These are phyloP conservation scores for Coleophora flavipennella DNA, from an alignment of 2,888 invertebrate genomes.

Conservation along the genomic window DNA sequence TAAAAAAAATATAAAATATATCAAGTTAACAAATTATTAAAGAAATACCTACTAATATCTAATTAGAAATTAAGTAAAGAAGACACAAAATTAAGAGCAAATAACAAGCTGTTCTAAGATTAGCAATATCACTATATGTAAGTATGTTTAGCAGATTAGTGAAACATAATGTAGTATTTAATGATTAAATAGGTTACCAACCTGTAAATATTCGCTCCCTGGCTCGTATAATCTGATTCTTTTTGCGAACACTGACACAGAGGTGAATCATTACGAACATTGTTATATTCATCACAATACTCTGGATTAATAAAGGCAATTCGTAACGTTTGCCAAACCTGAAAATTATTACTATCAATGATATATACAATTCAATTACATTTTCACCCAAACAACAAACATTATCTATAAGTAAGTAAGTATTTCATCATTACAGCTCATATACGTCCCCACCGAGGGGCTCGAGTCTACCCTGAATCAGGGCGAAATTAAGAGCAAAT, in stretches of 20 bases:
- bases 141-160: neutral
- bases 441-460: too few species aligned
- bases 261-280: constrained; percentile 97
- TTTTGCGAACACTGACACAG: constrained; percentile 89
- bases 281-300: constrained; percentile 96
- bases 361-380: neutral
- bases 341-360: constrained; percentile 32
- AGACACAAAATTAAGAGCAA: constrained; percentile 10
- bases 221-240: constrained; percentile 82
- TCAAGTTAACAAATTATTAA: constrained; percentile 10
- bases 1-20: neutral
- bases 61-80: constrained; percentile 7
- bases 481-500: too few species aligned
- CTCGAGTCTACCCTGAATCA: too few species aligned
- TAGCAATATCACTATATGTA: constrained; percentile 1
- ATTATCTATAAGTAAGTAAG: too few species aligned
- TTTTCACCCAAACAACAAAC: too few species aligned
- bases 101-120: constrained; percentile 4
- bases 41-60: constrained; percentile 13
- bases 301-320: constrained; percentile 94
- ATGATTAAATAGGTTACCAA: constrained; percentile 54
- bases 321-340: constrained; percentile 99
- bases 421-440: too few species aligned
- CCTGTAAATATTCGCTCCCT: constrained; percentile 89
- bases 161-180: neutral